These are phyloP conservation scores for Yponomeuta plumbellus DNA, from an alignment of 2,888 invertebrate species.

Conservation along the genomic window DNA sequence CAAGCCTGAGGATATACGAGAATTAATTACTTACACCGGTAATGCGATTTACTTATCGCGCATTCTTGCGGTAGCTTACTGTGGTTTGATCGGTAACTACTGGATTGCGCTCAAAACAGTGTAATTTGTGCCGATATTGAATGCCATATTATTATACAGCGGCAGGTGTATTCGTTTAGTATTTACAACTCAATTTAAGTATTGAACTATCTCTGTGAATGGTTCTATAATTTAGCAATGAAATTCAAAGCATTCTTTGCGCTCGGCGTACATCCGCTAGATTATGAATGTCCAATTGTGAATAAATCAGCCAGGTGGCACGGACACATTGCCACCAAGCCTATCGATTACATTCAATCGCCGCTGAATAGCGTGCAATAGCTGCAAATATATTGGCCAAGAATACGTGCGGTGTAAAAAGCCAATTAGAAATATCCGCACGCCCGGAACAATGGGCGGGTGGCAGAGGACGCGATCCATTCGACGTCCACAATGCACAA, in stretches of 20 bases:
- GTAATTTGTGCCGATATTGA: background rate
- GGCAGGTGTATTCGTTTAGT: slow-evolving; percentile 14
- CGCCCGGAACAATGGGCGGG: slow-evolving; percentile 46
- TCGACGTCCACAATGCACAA: slow-evolving; percentile 65
- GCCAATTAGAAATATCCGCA: slow-evolving; percentile 61
- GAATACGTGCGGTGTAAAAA: slow-evolving; percentile 48
- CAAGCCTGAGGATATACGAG: slow-evolving; percentile 55
- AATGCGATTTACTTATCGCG: slow-evolving; percentile 60
- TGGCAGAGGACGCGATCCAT: slow-evolving; percentile 56
- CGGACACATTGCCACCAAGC: slow-evolving; percentile 23
- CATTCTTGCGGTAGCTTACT: slow-evolving; percentile 46
- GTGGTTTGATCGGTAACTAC: background rate
- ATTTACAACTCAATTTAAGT: background rate
- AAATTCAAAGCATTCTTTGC: background rate
- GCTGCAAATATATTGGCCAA: slow-evolving; percentile 28
- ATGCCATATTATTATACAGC: background rate
- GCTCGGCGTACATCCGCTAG: slow-evolving; percentile 10
- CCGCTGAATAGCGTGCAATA: slow-evolving; percentile 6
- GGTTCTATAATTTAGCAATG: background rate
- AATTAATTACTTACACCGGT: slow-evolving; percentile 63
- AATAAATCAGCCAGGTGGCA: slow-evolving; percentile 17
- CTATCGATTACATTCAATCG: slow-evolving; percentile 25
- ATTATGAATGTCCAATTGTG: slow-evolving; percentile 18
- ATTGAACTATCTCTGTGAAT: background rate
- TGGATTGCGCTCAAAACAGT: background rate